phyloP scores from a whole-genome alignment of 2,888 invertebrate species.

The Nemoura dubitans region DNA sequence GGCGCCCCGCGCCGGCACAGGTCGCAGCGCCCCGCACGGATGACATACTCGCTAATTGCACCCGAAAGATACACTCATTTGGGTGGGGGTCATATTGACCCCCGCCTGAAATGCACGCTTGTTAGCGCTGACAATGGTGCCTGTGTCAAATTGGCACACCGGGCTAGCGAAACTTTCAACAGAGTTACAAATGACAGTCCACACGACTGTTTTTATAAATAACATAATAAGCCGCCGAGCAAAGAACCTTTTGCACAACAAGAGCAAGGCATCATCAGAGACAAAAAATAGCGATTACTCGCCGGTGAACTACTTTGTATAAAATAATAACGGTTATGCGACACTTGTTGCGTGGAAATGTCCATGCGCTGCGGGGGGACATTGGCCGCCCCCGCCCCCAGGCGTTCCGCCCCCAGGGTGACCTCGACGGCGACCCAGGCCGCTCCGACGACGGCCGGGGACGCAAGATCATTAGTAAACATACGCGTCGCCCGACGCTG shows the following conservation, averaged over 20 bases:
- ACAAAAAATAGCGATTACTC: not conserved
- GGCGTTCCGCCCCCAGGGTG: not conserved
- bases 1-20: too few species aligned
- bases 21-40: too few species aligned
- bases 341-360: constrained; percentile 37
- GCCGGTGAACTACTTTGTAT: constrained; percentile 26
- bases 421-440: constrained; percentile 9
- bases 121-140: not conserved
- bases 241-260: not conserved
- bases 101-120: not conserved
- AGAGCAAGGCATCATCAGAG: not conserved
- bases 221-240: not conserved
- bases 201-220: not conserved
- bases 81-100: not conserved
- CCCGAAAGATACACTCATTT: too few species aligned
- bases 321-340: constrained; percentile 32
- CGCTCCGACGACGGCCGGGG: not conserved
- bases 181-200: not conserved
- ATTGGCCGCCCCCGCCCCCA: not conserved
- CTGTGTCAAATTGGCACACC: not conserved
- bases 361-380: not conserved
- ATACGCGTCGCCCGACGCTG: constrained; percentile 7
- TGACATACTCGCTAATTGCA: too few species aligned
- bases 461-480: constrained; percentile 29
- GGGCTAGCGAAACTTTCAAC: not conserved